Evolutionary conservation across 2,113 vertebrate species (phyloP).

Genomic region (Petroica traversi): DNA sequence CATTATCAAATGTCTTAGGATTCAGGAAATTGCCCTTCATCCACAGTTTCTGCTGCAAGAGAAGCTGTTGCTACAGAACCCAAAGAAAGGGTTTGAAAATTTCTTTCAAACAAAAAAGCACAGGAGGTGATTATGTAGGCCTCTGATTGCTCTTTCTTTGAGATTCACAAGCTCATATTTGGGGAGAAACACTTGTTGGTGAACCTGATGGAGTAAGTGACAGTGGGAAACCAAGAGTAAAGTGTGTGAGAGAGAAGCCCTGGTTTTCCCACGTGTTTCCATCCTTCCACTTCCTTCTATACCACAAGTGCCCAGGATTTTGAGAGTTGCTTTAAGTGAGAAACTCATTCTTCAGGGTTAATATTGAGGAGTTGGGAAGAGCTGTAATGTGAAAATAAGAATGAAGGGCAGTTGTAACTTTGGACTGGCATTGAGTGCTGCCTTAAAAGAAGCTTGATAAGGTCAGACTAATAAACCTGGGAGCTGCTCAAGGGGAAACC

Average conservation of each 20-base stretch:
- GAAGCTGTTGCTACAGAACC: constrained; percentile 23
- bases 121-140: not conserved
- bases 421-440: constrained; percentile 58
- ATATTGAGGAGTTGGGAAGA: constrained; percentile 22
- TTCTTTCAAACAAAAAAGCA: constrained; percentile 44
- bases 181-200: not conserved
- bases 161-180: constrained; percentile 36
- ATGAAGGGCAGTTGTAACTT: constrained; percentile 59
- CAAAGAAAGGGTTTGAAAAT: constrained; percentile 57
- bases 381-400: constrained; percentile 28
- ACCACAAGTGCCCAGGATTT: not conserved
- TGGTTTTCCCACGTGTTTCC: not conserved
- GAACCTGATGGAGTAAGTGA: constrained; percentile 56
- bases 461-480: constrained; percentile 72
- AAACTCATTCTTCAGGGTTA: not conserved
- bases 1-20: constrained; percentile 1
- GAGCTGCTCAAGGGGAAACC: constrained; percentile 40
- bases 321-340: not conserved
- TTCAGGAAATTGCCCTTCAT: not conserved
- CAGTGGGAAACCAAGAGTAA: constrained; percentile 49
- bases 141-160: constrained; percentile 21
- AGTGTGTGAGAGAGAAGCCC: not conserved
- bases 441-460: constrained; percentile 73
- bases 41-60: constrained; percentile 26
- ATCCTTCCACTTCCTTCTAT: not conserved